Percentiles rank a stretch among this genome's conserved stretches.
Conservation (phyloP, 2,797 vertebrate species). For the Darevskia nairensis region DNA sequence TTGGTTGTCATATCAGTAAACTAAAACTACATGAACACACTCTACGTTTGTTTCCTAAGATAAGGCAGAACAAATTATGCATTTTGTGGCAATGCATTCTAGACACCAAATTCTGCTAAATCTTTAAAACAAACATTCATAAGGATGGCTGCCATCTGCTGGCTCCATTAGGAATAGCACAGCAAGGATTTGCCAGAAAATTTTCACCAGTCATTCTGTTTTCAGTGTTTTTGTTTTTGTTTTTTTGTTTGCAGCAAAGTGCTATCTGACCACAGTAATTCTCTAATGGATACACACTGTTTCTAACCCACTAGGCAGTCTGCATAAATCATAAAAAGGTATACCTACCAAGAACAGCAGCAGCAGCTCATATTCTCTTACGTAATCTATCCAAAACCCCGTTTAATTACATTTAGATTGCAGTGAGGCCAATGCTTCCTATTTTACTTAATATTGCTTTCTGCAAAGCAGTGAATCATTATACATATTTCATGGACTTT, state of each 20-base stretch:
- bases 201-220: conserved; percentile 17
- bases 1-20: background rate
- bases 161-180: conserved; percentile 1
- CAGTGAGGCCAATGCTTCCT: background rate
- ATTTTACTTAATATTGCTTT: conserved; percentile 24
- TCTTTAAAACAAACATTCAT: background rate
- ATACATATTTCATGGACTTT: background rate
- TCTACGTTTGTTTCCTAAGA: background rate
- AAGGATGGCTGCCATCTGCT: conserved; percentile 19
- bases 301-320: background rate
- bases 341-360: background rate
- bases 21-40: background rate
- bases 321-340: conserved; percentile 11
- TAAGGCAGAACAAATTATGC: background rate
- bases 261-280: background rate
- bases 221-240: background rate
- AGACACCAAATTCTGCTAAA: background rate
- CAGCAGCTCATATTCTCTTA: background rate
- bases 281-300: conserved; percentile 5
- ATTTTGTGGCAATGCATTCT: background rate
- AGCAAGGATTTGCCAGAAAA: background rate
- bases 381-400: background rate
- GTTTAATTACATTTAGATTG: conserved; percentile 23
- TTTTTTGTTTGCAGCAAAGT: conserved; percentile 20
- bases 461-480: background rate